These are phyloP conservation scores for Bedellia somnulentella DNA, from an alignment of 2,888 invertebrate genomes.

Conservation along the genomic window DNA sequence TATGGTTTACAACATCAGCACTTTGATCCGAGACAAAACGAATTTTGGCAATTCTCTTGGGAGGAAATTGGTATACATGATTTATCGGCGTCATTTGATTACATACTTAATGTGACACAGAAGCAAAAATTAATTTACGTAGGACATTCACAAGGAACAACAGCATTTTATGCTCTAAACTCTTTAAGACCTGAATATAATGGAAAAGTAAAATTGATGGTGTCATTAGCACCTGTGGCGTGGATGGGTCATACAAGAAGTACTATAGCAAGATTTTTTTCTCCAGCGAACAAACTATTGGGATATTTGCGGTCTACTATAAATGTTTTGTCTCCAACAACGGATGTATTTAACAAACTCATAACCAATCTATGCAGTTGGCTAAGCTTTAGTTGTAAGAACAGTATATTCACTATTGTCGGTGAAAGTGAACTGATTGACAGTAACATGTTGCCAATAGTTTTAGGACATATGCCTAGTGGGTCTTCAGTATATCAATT, in stretches of 20 bases:
- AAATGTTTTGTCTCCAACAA: constrained; percentile 19
- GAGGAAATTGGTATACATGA: constrained; percentile 75
- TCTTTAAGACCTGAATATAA: constrained; percentile 59
- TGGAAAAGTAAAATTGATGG: constrained; percentile 53
- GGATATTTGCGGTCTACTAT: constrained; percentile 17
- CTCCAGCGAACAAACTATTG: constrained; percentile 19
- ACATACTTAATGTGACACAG: constrained; percentile 47
- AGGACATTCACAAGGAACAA: constrained; percentile 73
- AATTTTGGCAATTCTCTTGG: constrained; percentile 62
- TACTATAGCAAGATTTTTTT: constrained; percentile 24
- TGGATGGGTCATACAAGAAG: constrained; percentile 46
- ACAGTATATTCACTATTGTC: constrained; percentile 19
- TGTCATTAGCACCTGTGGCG: constrained; percentile 62
- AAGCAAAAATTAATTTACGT: constrained; percentile 62
- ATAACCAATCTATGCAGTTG: constrained; percentile 19
- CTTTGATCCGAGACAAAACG: constrained; percentile 13
- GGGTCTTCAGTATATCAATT: constrained; percentile 57
- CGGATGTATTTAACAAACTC: constrained; percentile 22
- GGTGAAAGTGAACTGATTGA: constrained; percentile 23
- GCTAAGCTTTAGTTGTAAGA: constrained; percentile 20
- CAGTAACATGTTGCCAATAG: constrained; percentile 56
- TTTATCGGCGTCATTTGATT: constrained; percentile 71
- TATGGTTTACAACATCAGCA: constrained; percentile 61
- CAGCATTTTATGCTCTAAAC: constrained; percentile 57
- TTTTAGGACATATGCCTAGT: constrained; percentile 63